Evolutionary conservation across 2,888 invertebrate species (phyloP).

Genomic region (Xylota sylvarum): DNA sequence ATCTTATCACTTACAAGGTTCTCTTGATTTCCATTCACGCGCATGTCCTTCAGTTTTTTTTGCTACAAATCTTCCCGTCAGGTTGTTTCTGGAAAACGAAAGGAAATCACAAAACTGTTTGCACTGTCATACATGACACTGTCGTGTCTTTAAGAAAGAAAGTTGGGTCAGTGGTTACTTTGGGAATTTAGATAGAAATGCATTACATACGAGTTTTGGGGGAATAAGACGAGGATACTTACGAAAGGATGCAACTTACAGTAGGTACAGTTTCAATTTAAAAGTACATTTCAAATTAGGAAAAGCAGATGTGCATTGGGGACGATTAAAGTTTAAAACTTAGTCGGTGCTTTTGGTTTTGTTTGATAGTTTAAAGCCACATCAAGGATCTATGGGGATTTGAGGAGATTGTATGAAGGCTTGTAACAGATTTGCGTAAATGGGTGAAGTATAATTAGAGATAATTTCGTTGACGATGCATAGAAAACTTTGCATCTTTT

Average conservation of each 20-base stretch:
- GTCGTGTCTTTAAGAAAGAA: conserved; percentile 4
- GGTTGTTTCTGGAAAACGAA: conserved; percentile 17
- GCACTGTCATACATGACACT: conserved; percentile 30
- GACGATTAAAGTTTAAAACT: not conserved
- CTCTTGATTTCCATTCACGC: conserved; percentile 6
- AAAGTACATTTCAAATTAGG: not conserved
- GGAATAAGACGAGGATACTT: not conserved
- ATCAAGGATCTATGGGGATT: no score
- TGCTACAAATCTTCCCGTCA: not conserved
- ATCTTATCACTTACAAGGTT: not conserved
- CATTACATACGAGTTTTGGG: not conserved
- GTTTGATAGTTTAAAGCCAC: not conserved
- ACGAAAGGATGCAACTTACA: not conserved
- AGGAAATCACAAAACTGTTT: conserved; percentile 2
- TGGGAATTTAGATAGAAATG: conserved; percentile 1
- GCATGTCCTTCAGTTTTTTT: conserved; percentile 16
- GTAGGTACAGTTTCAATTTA: not conserved
- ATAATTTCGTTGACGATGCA: no score
- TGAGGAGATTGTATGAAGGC: no score
- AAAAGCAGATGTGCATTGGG: not conserved
- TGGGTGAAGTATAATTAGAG: no score
- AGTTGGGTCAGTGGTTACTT: conserved; percentile 37
- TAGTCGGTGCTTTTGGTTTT: not conserved
- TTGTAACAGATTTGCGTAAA: no score
- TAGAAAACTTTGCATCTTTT: no score